Base-by-base conservation (phyloP, 1,140 invertebrate species). In the Latrodectus geometricus region DNA sequence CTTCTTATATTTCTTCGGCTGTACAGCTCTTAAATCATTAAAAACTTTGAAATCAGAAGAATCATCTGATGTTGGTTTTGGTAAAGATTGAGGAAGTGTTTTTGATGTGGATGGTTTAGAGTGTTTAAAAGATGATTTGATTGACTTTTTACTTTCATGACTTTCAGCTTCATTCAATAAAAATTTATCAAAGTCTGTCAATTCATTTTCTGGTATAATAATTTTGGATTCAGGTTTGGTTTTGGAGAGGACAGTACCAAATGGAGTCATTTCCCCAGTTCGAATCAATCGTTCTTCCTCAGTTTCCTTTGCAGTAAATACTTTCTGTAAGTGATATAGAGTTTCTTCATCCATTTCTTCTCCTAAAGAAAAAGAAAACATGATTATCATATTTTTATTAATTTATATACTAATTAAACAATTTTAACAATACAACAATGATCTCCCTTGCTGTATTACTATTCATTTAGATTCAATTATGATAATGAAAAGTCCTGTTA, bases 241-340 rank as follows among this genome's bases (percentile, higher is more conserved):
- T 89, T 35, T 35, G 1, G 68, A 52, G 5, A 20, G 75, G 35
- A 48, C 90, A 84, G 92, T 93, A 49, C 93, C 93, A 92, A 95
- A 94, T 8, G 94, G 94, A 68, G 94, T 95, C 92, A 95, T 94
- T 89, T 94, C 92, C 75, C 94, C 94, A 49, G 91, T 90, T 80
- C 93, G 91, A 54, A 95, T 93, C 88, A 93, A 91, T 79, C 91
- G 91, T 88, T 94, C 92, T 70, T 91, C 90, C 85, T 92, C 90
- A 49, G 91, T 91, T 89, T 93, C 92, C 17, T 72, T 77, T 23
- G 86, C 23, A 17, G 85, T 74, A 61, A 91, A 88, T 17, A 89
- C 86, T 70, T 89, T 82, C 68, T 89, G 87, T 75, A 90, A 88
- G 72, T 78, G 87, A 12, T 70, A 78, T 61, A 79, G 20, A n/a